phyloP scores from a whole-genome alignment of 2,797 vertebrate species.

The Enteromius mattozi region DNA sequence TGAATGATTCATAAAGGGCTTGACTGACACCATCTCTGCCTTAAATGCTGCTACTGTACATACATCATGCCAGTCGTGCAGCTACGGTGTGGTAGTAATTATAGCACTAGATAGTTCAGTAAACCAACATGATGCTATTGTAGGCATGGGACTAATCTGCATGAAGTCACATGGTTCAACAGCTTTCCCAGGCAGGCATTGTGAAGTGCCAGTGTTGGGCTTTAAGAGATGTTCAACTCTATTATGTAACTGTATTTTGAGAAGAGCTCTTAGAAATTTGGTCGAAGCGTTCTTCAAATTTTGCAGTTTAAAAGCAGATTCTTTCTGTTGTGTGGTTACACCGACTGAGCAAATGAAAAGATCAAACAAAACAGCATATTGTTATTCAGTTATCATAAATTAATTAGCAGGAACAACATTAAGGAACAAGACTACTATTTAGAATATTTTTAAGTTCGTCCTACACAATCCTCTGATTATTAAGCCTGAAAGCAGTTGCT shows the following conservation, averaged over 20 bases:
- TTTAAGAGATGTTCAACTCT: slow-evolving; percentile 19
- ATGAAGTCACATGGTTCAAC: neutral
- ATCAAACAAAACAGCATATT: neutral
- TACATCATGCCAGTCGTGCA: neutral
- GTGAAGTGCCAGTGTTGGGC: neutral
- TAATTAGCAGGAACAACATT: slow-evolving; percentile 9
- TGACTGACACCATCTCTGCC: slow-evolving; percentile 24
- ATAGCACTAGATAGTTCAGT: neutral
- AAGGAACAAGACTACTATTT: slow-evolving; percentile 2
- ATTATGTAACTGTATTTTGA: slow-evolving; percentile 5
- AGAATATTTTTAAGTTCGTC: slow-evolving; percentile 39
- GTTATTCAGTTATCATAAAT: neutral
- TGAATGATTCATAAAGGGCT: slow-evolving; percentile 38
- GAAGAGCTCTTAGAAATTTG: slow-evolving; percentile 11
- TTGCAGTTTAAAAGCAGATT: neutral
- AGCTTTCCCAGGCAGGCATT: neutral
- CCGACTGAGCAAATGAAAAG: neutral
- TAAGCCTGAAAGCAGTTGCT: slow-evolving; percentile 78
- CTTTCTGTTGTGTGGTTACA: neutral
- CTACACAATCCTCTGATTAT: slow-evolving; percentile 69
- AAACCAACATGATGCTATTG: neutral
- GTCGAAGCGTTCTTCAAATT: slow-evolving; percentile 1
- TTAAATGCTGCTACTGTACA: neutral
- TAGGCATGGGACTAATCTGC: neutral
- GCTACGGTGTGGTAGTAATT: neutral